Percentiles rank a stretch among this genome's conserved stretches.
phyloP scores from a whole-genome alignment of 2,797 vertebrate species.

The Alectoris magna region DNA sequence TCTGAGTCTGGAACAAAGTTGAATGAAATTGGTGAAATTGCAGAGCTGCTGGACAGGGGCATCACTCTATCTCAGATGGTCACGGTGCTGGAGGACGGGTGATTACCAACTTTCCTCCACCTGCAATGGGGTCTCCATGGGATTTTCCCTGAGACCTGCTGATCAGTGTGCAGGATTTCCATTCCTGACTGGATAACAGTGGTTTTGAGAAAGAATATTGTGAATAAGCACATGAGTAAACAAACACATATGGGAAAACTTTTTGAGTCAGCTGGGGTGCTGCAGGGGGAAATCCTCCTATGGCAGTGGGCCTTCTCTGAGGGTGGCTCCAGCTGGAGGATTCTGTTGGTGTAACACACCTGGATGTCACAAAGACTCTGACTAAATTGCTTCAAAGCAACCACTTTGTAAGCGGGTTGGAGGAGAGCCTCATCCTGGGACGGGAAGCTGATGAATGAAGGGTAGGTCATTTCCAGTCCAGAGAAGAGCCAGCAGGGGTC shows the following conservation, averaged over 20 bases:
- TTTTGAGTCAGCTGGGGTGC: neutral
- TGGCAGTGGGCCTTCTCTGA: neutral
- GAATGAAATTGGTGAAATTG: neutral
- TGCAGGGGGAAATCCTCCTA: neutral
- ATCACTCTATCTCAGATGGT: neutral
- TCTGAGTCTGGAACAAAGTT: neutral
- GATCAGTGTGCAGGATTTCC: neutral
- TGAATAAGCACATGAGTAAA: neutral
- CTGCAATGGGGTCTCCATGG: neutral
- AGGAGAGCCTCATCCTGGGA: neutral
- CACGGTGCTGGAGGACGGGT: neutral
- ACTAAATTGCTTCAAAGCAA: neutral
- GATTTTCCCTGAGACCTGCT: neutral
- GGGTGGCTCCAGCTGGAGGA: neutral
- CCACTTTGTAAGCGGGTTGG: neutral
- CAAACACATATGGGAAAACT: neutral
- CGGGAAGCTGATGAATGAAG: neutral
- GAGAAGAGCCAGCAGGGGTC: neutral
- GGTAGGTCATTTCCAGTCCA: neutral
- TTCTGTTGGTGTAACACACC: rapidly evolving
- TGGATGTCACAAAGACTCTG: neutral
- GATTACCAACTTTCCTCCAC: neutral
- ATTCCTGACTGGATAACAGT: neutral
- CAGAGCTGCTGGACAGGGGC: neutral
- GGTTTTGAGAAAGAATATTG: neutral